A percentile compares a stretch with the other conserved stretches of the same genome.
These are phyloP conservation scores for Megaceryle maxima DNA, from an alignment of 2,113 vertebrate genomes.

Conservation along the genomic window DNA sequence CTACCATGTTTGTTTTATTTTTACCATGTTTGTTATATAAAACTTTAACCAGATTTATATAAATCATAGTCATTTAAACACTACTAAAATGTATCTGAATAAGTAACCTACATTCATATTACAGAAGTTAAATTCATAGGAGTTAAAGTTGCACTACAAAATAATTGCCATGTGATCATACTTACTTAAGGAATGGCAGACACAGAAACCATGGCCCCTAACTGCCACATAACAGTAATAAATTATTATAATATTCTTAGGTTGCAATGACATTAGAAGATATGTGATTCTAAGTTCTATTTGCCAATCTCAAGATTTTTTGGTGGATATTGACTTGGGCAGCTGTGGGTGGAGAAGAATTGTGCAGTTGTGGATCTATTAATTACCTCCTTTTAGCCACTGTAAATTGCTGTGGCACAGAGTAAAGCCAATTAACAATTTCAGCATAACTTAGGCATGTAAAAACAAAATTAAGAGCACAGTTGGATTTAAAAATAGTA, in stretches of 20 bases:
- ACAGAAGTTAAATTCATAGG: background rate
- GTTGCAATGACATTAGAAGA: background rate
- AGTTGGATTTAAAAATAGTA: background rate
- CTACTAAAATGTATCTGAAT: background rate
- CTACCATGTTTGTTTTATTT: background rate
- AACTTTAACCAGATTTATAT: background rate
- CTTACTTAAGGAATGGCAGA: background rate
- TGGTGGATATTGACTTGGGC: background rate
- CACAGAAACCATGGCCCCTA: background rate
- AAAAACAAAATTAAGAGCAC: background rate
- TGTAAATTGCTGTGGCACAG: background rate
- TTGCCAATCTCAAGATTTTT: background rate
- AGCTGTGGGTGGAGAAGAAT: background rate
- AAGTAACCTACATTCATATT: background rate
- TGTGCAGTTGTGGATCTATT: background rate
- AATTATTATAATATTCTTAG: background rate
- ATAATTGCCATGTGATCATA: background rate
- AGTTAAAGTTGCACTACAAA: background rate
- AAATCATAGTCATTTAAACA: background rate
- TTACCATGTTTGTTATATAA: background rate
- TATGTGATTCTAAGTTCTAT: background rate
- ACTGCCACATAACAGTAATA: rapidly evolving
- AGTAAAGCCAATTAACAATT: background rate
- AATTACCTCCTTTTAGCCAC: background rate
- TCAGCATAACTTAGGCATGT: background rate